A percentile compares a stretch with the other conserved stretches of the same genome.
These are phyloP conservation scores for Holothuria glaberrima DNA, from an alignment of 35 echinoderm and acorn worm species.

Conservation along the genomic window DNA sequence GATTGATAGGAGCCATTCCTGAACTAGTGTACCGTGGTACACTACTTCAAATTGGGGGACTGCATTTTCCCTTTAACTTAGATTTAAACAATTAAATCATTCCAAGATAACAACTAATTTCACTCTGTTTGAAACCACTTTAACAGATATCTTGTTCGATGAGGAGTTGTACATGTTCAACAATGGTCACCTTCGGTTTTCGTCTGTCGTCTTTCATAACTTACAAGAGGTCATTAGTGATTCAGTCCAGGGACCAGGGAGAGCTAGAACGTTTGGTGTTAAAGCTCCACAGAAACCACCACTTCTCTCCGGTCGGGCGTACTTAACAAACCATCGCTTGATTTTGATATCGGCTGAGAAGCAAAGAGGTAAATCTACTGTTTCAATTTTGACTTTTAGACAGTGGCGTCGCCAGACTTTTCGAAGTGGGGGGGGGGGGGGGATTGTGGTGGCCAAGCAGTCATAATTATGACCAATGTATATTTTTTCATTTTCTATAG, in stretches of 20 bases:
- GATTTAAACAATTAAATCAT: not conserved
- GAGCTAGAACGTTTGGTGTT: constrained; percentile 47
- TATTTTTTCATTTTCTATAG: too few relatives aligned
- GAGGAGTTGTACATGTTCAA: constrained; percentile 31
- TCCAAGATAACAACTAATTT: not conserved
- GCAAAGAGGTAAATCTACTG: constrained; percentile 66
- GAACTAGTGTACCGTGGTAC: too few relatives aligned
- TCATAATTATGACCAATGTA: too few relatives aligned
- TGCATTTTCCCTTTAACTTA: too few relatives aligned
- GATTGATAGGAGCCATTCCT: too few relatives aligned
- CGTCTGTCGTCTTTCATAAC: constrained; percentile 60
- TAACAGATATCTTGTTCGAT: constrained; percentile 19
- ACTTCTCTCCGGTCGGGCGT: constrained; percentile 55
- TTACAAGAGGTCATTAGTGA: constrained; percentile 52
- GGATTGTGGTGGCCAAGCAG: too few relatives aligned
- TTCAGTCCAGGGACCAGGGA: constrained; percentile 33
- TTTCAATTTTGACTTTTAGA: too few relatives aligned
- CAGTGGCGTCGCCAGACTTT: too few relatives aligned
- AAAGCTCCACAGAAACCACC: constrained; percentile 47
- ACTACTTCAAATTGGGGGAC: too few relatives aligned
- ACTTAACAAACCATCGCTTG: constrained; percentile 69
- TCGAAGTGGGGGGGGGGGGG: too few relatives aligned
- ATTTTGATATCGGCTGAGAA: constrained; percentile 67
- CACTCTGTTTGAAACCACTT: not conserved
- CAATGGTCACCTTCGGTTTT: constrained; percentile 29